phyloP scores from a whole-genome alignment of 2,113 vertebrate genomes.

The Athene cunicularia region DNA sequence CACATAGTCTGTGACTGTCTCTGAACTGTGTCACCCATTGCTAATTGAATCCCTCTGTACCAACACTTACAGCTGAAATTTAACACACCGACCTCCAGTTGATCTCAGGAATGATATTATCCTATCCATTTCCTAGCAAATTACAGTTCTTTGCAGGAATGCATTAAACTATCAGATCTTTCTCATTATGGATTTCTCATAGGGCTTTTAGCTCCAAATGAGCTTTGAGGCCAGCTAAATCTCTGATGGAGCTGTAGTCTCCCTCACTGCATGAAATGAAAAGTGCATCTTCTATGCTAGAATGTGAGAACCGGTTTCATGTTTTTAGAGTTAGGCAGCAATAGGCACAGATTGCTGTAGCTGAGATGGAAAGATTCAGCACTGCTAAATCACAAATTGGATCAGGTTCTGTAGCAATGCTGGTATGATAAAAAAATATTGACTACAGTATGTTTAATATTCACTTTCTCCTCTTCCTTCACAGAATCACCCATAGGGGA shows the following conservation, averaged over 20 bases:
- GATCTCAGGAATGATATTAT: slow-evolving; percentile 8
- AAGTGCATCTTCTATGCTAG: not conserved
- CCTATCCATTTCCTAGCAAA: slow-evolving; percentile 19
- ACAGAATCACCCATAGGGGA: not conserved
- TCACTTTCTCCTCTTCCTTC: not conserved
- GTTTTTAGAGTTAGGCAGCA: not conserved
- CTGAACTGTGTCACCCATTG: not conserved
- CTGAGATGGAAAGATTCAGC: not conserved
- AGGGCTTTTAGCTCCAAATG: slow-evolving; percentile 45
- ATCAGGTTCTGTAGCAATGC: not conserved
- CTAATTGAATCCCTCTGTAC: not conserved
- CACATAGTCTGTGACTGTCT: not conserved
- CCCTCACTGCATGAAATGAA: not conserved
- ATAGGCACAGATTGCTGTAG: not conserved
- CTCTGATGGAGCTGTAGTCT: slow-evolving; percentile 14
- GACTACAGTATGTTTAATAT: not conserved
- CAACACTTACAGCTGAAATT: not conserved
- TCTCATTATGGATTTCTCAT: slow-evolving; percentile 35
- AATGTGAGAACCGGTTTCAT: not conserved
- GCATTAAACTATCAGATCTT: slow-evolving; percentile 32
- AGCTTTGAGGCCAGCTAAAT: slow-evolving; percentile 27
- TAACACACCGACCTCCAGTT: not conserved
- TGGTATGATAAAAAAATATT: not conserved
- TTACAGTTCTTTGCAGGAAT: slow-evolving; percentile 28
- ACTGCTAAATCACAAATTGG: not conserved